Evolutionary conservation across 2,113 vertebrate genomes (phyloP).

Genomic region (Nyctibius bracteatus): DNA sequence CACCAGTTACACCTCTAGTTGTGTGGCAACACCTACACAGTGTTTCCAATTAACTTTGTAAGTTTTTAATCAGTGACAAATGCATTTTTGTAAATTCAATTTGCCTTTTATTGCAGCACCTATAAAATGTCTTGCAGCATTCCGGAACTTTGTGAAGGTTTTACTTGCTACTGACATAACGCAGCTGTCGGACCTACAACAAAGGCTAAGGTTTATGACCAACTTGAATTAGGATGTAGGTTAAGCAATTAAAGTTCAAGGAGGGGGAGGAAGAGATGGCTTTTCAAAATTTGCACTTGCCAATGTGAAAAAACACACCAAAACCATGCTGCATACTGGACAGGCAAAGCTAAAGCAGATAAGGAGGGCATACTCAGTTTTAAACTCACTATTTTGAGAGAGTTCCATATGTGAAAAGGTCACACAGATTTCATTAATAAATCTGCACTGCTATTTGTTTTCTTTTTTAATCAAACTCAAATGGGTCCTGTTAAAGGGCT

Average conservation of each 20-base stretch:
- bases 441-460: conserved; percentile 75
- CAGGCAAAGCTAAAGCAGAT: background rate
- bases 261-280: conserved; percentile 69
- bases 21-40: conserved; percentile 83
- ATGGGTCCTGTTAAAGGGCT: conserved; percentile 84
- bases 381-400: conserved; percentile 58
- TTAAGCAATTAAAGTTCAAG: conserved; percentile 93
- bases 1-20: conserved; percentile 78
- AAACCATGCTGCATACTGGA: background rate
- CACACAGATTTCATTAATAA: conserved; percentile 82
- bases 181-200: conserved; percentile 95
- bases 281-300: conserved; percentile 52
- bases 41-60: conserved; percentile 85
- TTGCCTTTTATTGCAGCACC: conserved; percentile 81
- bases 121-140: conserved; percentile 94
- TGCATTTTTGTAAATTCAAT: conserved; percentile 85
- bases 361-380: background rate
- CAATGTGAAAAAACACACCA: background rate
- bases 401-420: conserved; percentile 78
- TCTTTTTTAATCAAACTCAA: conserved; percentile 86
- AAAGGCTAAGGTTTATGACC: conserved; percentile 89
- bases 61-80: conserved; percentile 85
- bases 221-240: conserved; percentile 96
- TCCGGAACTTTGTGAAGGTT: conserved; percentile 94
- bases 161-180: conserved; percentile 96